Evolutionary conservation across 2,113 vertebrate species (phyloP).

Genomic region (Bambusicola thoracicus): DNA sequence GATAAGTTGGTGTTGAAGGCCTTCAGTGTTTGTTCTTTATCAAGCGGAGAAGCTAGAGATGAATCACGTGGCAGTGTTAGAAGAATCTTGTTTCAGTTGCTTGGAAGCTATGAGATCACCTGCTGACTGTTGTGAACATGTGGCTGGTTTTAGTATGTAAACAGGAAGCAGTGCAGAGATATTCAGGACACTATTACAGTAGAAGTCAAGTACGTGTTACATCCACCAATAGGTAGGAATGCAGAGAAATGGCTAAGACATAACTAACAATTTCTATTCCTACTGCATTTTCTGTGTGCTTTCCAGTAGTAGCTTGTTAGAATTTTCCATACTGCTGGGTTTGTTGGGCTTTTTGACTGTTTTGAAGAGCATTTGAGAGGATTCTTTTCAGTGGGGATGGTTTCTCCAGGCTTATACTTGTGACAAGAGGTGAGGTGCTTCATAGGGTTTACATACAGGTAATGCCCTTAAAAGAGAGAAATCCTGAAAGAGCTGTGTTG

Average conservation of each 20-base stretch:
- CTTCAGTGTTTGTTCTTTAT: not conserved
- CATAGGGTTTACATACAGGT: not conserved
- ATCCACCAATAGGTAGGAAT: not conserved
- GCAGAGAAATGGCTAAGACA: not conserved
- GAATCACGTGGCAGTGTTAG: accelerated
- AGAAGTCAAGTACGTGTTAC: not conserved
- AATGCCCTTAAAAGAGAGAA: not conserved
- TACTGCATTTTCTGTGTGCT: accelerated
- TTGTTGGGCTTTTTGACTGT: not conserved
- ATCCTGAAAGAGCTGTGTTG: not conserved
- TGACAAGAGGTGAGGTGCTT: not conserved
- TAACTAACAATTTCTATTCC: not conserved
- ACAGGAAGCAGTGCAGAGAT: not conserved
- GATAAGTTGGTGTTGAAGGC: not conserved
- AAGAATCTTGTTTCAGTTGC: not conserved
- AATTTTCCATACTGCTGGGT: not conserved
- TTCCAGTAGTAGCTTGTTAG: not conserved
- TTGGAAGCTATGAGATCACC: not conserved
- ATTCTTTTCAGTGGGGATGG: accelerated
- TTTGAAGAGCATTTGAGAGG: not conserved
- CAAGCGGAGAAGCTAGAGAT: accelerated
- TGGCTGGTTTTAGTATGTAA: not conserved
- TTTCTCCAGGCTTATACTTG: not conserved
- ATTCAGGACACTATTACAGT: not conserved
- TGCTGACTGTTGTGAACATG: not conserved